Evolutionary conservation across 2,113 vertebrate genomes (phyloP).

Genomic region (Caretta caretta): DNA sequence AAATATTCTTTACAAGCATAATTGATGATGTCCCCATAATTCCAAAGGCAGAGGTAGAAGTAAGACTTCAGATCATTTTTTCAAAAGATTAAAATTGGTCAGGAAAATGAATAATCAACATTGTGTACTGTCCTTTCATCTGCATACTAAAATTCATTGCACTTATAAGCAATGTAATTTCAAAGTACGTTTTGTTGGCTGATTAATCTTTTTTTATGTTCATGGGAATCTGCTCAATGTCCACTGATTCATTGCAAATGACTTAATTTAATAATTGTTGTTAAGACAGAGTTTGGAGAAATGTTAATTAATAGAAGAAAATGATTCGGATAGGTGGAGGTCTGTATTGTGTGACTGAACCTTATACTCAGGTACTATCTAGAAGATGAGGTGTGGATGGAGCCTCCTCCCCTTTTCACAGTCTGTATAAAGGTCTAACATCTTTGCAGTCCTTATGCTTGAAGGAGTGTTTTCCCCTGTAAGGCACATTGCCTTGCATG

Average conservation of each 20-base stretch:
- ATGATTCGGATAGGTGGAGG: background rate
- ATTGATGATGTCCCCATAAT: background rate
- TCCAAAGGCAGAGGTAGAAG: background rate
- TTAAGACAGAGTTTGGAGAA: background rate
- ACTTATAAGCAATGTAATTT: constrained; percentile 41
- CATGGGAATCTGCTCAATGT: constrained; percentile 6
- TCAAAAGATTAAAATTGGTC: constrained; percentile 11
- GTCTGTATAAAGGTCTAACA: rapidly evolving
- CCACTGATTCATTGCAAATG: constrained; percentile 11
- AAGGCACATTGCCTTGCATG: background rate
- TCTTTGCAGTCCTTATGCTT: background rate
- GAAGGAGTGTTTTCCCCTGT: background rate
- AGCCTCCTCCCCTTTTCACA: background rate
- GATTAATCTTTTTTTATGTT: constrained; percentile 61
- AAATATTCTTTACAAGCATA: background rate
- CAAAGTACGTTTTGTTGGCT: constrained; percentile 41
- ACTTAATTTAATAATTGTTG: constrained; percentile 22
- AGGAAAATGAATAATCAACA: constrained; percentile 40
- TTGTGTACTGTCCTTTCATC: constrained; percentile 29
- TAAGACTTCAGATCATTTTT: constrained; percentile 7
- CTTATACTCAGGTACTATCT: rapidly evolving
- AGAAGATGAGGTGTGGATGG: rapidly evolving
- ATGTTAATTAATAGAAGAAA: background rate
- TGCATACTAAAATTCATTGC: constrained; percentile 45
- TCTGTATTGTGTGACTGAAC: background rate